Base-by-base conservation (phyloP, 64 coral and sea anemone species). In the Pocillopora damicornis region DNA sequence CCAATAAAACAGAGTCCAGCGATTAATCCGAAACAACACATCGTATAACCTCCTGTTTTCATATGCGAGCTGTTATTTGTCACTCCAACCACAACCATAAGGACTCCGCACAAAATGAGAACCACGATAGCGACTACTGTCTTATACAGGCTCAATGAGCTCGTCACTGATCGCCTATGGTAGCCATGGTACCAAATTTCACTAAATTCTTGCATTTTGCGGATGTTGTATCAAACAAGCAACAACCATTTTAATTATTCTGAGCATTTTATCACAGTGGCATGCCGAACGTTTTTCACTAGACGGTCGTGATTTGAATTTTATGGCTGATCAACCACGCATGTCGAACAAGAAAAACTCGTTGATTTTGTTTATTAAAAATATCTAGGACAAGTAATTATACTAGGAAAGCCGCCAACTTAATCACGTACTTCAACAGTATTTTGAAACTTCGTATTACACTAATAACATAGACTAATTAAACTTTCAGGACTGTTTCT, bases 31-130 rank as follows among this genome's bases (percentile, higher is more conserved):
- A 83, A 61, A 17, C 60, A 34, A 67, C 61, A 83, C 80, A 83
- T 83, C 0, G 80, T 83, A 37, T 66, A 83, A 13, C 80, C 80
- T 67, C 80, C 62, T 38, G 80, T 83, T 83, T 36, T 83, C 80
- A 83, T 83, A 18, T 83, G 80, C 59, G 18, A 83, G n/a, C 63
- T 83, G 16, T 67, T 37, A 36, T 63, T 18, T 20, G 37, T 63
- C 34, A 83, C 63, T 5, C 80, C 62, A 66, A 83, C 11, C 0
- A 83, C 80, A 8, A 83, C 61, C 30, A 83, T 38, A 2, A 66
- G 2, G 42, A 83, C 7, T 18, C 80, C 80, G 37, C 80, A 67
- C 6, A 83, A 15, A 18, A 67, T 67, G 37, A 83, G 12, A 13
- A 83, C 61, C 3, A 37, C 22, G 16, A 83, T 35, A 5, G 80